Conservation (phyloP, 92 coral and sea anemone genomes). For the Actinernus sp. region DNA sequence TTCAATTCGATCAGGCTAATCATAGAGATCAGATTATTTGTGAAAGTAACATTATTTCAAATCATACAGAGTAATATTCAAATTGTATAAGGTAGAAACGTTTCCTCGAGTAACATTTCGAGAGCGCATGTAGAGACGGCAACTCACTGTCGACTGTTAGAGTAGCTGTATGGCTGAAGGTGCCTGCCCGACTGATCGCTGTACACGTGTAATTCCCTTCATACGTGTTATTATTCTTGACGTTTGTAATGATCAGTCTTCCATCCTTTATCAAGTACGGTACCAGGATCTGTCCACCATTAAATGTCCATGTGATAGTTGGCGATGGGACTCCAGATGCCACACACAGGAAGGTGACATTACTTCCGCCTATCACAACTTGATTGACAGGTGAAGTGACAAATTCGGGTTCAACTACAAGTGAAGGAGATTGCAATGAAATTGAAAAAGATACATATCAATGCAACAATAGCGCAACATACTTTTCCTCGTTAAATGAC, state of each 20-base stretch:
- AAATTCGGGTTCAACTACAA: constrained; percentile 49
- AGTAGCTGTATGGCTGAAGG: constrained; percentile 10
- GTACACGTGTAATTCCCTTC: constrained; percentile 56
- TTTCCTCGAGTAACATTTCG: too few species aligned
- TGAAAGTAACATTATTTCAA: too few species aligned
- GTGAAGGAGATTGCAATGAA: background rate
- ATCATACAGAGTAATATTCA: too few species aligned
- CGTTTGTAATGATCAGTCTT: background rate
- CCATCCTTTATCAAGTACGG: background rate
- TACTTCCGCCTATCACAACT: constrained; percentile 27
- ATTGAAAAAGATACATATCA: background rate
- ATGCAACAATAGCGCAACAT: too few species aligned
- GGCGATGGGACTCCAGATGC: constrained; percentile 57
- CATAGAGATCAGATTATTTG: too few species aligned
- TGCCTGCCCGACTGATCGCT: constrained; percentile 49
- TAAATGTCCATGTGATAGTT: constrained; percentile 24
- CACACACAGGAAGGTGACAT: constrained; percentile 25
- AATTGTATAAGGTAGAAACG: too few species aligned
- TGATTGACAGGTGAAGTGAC: constrained; percentile 9
- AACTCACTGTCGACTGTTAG: constrained; percentile 44
- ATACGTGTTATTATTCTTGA: constrained; percentile 21
- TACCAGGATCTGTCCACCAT: constrained; percentile 9
- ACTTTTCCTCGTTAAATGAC: too few species aligned
- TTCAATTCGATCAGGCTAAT: too few species aligned
- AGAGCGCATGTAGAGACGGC: too few species aligned